phyloP scores from a whole-genome alignment of 2,113 vertebrate genomes.

The Myrmecophaga tridactyla region DNA sequence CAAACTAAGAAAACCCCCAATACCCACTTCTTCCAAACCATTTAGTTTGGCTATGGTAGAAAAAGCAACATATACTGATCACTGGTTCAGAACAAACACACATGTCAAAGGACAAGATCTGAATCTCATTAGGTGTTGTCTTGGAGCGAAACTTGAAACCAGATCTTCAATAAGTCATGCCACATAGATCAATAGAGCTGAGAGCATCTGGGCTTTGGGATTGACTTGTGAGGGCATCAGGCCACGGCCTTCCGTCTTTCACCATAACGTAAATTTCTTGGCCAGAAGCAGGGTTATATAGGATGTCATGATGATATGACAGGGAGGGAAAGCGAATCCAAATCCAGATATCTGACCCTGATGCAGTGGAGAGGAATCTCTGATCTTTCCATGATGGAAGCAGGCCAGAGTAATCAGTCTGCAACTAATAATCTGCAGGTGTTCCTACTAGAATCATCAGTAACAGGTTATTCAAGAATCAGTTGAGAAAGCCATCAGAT shows the following conservation, averaged over 20 bases:
- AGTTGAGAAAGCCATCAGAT: neutral
- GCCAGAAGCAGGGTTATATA: neutral
- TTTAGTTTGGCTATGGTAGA: neutral
- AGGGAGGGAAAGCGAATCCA: neutral
- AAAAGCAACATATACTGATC: neutral
- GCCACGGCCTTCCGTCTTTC: neutral
- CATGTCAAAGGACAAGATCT: neutral
- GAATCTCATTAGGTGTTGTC: neutral
- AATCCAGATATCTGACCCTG: neutral
- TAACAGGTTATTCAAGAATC: neutral
- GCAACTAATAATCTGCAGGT: neutral
- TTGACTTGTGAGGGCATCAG: neutral
- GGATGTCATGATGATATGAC: too few relatives aligned
- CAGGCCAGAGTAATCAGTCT: neutral
- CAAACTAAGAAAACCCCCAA: too few relatives aligned
- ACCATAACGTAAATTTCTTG: neutral
- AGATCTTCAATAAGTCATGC: neutral
- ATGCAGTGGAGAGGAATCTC: neutral
- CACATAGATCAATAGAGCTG: neutral
- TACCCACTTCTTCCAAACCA: neutral
- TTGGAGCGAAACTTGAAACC: neutral
- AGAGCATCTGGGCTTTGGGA: neutral
- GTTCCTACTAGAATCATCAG: too few relatives aligned
- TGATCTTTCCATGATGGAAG: neutral
- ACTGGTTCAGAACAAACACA: neutral